phyloP scores from a whole-genome alignment of 2,797 vertebrate genomes.

The Hybognathus amarus region DNA sequence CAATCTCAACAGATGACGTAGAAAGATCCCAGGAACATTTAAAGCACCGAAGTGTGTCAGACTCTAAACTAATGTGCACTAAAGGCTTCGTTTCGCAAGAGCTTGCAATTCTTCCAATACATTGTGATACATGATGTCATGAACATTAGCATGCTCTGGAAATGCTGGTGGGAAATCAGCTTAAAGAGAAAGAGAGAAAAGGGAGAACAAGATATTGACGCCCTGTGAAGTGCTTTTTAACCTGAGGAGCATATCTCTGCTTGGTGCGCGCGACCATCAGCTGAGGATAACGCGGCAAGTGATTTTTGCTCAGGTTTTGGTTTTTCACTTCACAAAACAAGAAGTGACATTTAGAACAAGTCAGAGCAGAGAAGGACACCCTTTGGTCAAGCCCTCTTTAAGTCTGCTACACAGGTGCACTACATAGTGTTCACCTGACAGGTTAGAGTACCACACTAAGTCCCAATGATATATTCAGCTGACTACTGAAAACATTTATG shows the following conservation, averaged over 20 bases:
- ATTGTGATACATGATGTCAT: slow-evolving; percentile 22
- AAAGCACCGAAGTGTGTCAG: neutral
- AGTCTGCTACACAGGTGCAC: slow-evolving; percentile 89
- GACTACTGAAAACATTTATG: slow-evolving; percentile 79
- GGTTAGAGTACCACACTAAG: slow-evolving; percentile 79
- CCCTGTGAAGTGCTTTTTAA: slow-evolving; percentile 54
- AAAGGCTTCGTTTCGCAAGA: neutral
- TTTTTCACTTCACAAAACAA: slow-evolving; percentile 83
- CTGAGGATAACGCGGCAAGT: slow-evolving; percentile 53
- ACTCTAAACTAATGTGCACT: slow-evolving; percentile 6
- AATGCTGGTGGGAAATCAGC: slow-evolving; percentile 5
- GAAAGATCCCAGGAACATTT: slow-evolving; percentile 8
- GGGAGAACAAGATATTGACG: slow-evolving; percentile 26
- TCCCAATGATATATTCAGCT: slow-evolving; percentile 81
- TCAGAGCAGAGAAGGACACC: slow-evolving; percentile 81
- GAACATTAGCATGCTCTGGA: slow-evolving; percentile 10
- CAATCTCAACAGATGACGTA: slow-evolving; percentile 7
- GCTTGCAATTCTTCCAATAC: neutral
- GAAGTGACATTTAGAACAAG: slow-evolving; percentile 81
- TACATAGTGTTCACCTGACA: slow-evolving; percentile 81
- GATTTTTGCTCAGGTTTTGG: slow-evolving; percentile 66
- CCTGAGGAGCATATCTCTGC: slow-evolving; percentile 33
- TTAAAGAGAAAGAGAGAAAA: slow-evolving; percentile 7
- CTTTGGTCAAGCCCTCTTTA: slow-evolving; percentile 81
- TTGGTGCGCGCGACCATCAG: slow-evolving; percentile 64